Conservation (phyloP, 2,113 vertebrate species). For the Sebastes fasciatus region DNA sequence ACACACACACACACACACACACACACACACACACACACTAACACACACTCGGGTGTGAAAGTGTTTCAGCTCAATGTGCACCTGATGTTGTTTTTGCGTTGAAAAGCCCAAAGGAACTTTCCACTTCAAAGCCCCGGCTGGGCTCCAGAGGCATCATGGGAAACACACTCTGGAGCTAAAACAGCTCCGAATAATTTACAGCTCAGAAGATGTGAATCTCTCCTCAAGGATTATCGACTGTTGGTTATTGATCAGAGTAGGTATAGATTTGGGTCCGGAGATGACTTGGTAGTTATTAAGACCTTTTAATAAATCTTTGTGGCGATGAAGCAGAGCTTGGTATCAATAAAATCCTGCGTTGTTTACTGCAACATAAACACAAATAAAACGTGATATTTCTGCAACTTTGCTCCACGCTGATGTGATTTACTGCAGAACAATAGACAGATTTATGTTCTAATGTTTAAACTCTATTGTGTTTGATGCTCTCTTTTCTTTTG, state of each 20-base stretch:
- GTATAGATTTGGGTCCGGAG: neutral
- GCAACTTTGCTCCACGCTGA: neutral
- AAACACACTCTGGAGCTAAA: conserved; percentile 13
- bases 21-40: neutral
- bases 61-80: conserved; percentile 36
- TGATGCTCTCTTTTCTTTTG: no score
- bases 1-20: conserved; percentile 11
- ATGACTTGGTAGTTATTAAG: neutral
- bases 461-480: no score
- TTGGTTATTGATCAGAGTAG: conserved; percentile 13
- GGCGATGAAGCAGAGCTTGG: neutral
- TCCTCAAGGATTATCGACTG: neutral
- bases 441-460: neutral
- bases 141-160: conserved; percentile 58
- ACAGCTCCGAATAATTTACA: conserved; percentile 26
- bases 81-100: conserved; percentile 50
- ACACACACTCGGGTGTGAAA: neutral
- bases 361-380: neutral
- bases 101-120: conserved; percentile 55
- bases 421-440: neutral
- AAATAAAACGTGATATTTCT: no score
- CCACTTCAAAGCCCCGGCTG: conserved; percentile 53
- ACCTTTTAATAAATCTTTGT: neutral
- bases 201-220: conserved; percentile 4
- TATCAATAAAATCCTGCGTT: neutral